phyloP scores from a whole-genome alignment of 2,797 vertebrate species.

The Botia kubotai region DNA sequence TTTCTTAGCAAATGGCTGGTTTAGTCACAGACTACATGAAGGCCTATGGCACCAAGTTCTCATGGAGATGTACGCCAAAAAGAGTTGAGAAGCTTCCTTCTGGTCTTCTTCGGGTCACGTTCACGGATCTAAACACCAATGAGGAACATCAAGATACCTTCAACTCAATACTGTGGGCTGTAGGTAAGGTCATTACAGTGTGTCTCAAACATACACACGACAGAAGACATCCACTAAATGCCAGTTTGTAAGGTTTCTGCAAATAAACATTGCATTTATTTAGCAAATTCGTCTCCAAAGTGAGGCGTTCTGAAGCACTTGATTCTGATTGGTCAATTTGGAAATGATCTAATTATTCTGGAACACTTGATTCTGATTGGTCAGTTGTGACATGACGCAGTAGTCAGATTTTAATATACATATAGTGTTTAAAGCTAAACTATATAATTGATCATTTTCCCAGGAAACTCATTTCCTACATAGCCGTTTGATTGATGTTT shows the following conservation, averaged over 20 bases:
- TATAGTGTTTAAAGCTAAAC: too few relatives aligned
- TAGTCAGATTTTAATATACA: too few relatives aligned
- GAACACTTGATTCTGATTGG: neutral
- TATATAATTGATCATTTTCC: too few relatives aligned
- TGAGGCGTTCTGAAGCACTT: neutral
- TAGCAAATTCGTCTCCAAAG: neutral
- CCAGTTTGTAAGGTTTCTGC: neutral
- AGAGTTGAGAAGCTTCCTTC: conserved; percentile 80
- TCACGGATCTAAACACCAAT: conserved; percentile 77
- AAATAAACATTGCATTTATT: too few relatives aligned
- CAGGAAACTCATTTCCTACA: too few relatives aligned
- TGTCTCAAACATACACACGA: neutral
- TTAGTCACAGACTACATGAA: conserved; percentile 92
- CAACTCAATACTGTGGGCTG: conserved; percentile 91
- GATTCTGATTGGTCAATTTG: neutral
- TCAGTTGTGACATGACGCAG: neutral
- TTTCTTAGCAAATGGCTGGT: conserved; percentile 89
- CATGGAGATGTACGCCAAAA: conserved; percentile 81
- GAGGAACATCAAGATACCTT: conserved; percentile 79
- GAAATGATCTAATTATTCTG: neutral
- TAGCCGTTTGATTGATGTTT: too few relatives aligned
- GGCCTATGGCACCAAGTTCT: conserved; percentile 85
- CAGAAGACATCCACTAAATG: neutral
- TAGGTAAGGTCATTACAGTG: conserved; percentile 82
- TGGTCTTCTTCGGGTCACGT: conserved; percentile 84